Base-by-base conservation (phyloP, 2,888 invertebrate species). In the Lasioglossum marginatum region DNA sequence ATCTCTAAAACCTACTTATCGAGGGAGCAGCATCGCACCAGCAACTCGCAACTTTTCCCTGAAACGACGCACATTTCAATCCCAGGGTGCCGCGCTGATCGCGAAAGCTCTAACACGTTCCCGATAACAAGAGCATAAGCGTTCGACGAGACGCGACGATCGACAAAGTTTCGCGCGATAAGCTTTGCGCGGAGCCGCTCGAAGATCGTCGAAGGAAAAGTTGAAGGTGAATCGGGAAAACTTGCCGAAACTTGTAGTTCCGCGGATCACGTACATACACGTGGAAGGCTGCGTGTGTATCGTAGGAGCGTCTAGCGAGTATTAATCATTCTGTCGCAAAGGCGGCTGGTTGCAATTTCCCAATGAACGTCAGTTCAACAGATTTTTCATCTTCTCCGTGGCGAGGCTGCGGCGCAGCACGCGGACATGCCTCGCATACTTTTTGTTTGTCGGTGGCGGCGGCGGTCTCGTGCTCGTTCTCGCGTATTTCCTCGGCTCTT, bases 301-400 rank as follows among this genome's bases (percentile, higher is more conserved):
- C n/a, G 78, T n/a, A 40, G 60, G 76, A 66, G 73, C 76, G 85
- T 78, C 76, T 89, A 86, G 78, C 70, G 23, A n/a, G 86, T 87
- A 91, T 91, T 89, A 90, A 91, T 91, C 90, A 93, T 92, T 85
- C 92, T 91, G 91, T 90, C 91, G 84, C 86, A 88, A 88, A 88
- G 83, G 86, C 88, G 89, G 83, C 88, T 84, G 73, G 68, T 85
- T 82, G 90, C 92, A 92, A 93, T 93, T 92, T 92, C 89, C 92
- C 93, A 92, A 93, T 93, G 92, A 93, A 93, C 87, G 90, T 91
- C 88, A 81, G 85, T 84, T 87, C 84, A 77, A 88, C 82, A 90
- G 85, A 90, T 91, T 92, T 90, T 91, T 90, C 89, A 89, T 89
- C 83, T 85, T 83, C 82, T 77, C 82, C 60, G 14, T 68, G 27